Base-by-base conservation (phyloP, 1,140 invertebrate species). In the Idris sp. region DNA sequence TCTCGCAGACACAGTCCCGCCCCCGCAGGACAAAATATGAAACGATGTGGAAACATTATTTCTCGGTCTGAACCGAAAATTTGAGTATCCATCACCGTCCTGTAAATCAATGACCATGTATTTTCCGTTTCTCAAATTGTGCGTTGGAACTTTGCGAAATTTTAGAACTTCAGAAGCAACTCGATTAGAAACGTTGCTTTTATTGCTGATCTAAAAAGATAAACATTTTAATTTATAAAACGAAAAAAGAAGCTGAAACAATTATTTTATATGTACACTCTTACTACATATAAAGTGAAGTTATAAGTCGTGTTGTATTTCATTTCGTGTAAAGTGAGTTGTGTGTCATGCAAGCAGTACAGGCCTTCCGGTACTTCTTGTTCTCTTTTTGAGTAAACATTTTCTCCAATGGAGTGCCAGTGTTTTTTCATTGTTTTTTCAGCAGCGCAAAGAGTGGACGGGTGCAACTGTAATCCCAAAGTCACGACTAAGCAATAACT, bases 281-380 rank as follows among this genome's bases (percentile, higher is more conserved):
- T 67, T 43, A 88, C 86, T 78, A 86, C 82, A 41, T 87, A 88
- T 53, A 88, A 80, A 1, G 86, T 86, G 51, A 87, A 86, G 76
- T 87, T 83, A 78, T 88, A 88, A 9, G 83, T 86, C n/a, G 79
- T 84, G 61, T 88, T 84, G 69, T 86, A 87, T 75, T 83, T 82
- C 75, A 88, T 80, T 44, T 83, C 82, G 61, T 86, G 81, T 33
- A 88, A 81, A 43, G 85, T 88, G 54, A 88, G 71, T 44, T 85
- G 86, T 9, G 83, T 84, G 54, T 85, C 81, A 10, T 79, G 80
- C 14, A 85, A 79, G 76, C 86, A 88, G 61, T 88, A 83, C 9
- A 88, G 80, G 33, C 86, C 86, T 68, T 87, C 86, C 44, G 86
- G 86, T 40, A 74, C 76, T 9, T 81, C 78, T 40, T 75, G 74